Evolutionary conservation across 1,140 invertebrate genomes (phyloP), one percentile per base, ranked within the genome.

Genomic region (Brachionus rubens): DNA sequence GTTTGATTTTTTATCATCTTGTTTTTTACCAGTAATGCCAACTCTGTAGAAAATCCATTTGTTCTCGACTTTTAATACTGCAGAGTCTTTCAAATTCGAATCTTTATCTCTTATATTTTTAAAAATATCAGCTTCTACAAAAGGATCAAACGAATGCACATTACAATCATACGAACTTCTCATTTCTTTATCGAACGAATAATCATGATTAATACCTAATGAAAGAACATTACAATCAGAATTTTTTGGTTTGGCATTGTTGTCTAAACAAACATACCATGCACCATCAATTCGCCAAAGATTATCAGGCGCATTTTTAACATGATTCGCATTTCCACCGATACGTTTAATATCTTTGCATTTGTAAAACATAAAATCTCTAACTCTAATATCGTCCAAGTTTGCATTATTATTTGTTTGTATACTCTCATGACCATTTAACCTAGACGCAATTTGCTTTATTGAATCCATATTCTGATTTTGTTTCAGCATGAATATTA

Each of bases 171-270:
- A 70, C 2, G 24, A 47, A 48, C 19, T 46, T 19, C 28, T 16
- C 65, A 70, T 70, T 50, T 47, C 41, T 10, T 70, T 7, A 26
- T 70, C 65, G 33, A 70, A 70, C 3, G 24, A n/a, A 12, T n/a
- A 50, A 16, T 70, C 65, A n/a, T 70, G n/a, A 19, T 70, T 70
- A 5, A 70, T 70, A 28, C 65, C 65, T 30, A 70, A 33, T 48
- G 43, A 48, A 14, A 70, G 12, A 5, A 70, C 65, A 70, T 48
- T 50, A 50, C 65, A 70, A 1, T 47, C 10, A 0, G 41, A 47
- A 10, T 70, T 70, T 28, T 70, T 16, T 6, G 65, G 65, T 16
- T 9, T 3, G 9, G 47, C 65, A 28, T 28, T 12, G 5, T 26
- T 19, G 40, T 70, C 65, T 10, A 70, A 40, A 50, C 65, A 70